Percentiles rank a stretch among this genome's conserved stretches.
Evolutionary conservation across 2,888 invertebrate species (phyloP).

Genomic region (Ptychoptera contaminata): DNA sequence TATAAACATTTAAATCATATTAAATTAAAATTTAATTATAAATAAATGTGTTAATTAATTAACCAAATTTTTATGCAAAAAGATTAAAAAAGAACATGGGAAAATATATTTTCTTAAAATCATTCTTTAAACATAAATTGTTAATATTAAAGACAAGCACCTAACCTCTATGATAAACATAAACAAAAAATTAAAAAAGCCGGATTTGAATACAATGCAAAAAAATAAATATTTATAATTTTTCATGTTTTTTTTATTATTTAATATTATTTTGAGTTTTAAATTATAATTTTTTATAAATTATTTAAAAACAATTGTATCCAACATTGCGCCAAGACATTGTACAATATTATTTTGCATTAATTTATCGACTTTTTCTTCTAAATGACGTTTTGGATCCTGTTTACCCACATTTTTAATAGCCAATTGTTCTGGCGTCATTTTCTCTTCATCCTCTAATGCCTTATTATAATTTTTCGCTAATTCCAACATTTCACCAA

Average conservation of each 20-base stretch:
- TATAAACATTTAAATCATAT: too few species aligned
- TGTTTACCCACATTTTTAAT: constrained; percentile 99
- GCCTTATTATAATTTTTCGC: constrained; percentile 97
- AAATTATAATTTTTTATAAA: neutral
- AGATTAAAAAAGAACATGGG: too few species aligned
- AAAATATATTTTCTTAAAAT: too few species aligned
- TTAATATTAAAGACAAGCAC: too few species aligned
- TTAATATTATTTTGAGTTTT: neutral
- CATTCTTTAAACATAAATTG: too few species aligned
- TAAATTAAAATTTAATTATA: too few species aligned
- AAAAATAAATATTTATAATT: neutral
- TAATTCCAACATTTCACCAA: constrained; percentile 90
- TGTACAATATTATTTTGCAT: constrained; percentile 98
- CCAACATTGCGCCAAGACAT: constrained; percentile 92
- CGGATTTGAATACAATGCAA: neutral
- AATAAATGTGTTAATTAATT: too few species aligned
- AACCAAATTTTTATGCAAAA: too few species aligned
- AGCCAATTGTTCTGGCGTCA: constrained; percentile 97
- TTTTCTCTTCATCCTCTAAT: constrained; percentile 96
- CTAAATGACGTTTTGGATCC: constrained; percentile 97
- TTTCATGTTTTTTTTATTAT: neutral
- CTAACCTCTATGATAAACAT: too few species aligned
- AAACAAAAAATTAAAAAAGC: neutral
- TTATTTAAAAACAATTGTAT: constrained; percentile 81
- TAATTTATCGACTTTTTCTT: constrained; percentile 92